Percentiles rank a stretch among this genome's conserved stretches.
These are phyloP conservation scores for Hirtodrosophila trivittata DNA, from an alignment of 2,888 invertebrate genomes.

Conservation along the genomic window DNA sequence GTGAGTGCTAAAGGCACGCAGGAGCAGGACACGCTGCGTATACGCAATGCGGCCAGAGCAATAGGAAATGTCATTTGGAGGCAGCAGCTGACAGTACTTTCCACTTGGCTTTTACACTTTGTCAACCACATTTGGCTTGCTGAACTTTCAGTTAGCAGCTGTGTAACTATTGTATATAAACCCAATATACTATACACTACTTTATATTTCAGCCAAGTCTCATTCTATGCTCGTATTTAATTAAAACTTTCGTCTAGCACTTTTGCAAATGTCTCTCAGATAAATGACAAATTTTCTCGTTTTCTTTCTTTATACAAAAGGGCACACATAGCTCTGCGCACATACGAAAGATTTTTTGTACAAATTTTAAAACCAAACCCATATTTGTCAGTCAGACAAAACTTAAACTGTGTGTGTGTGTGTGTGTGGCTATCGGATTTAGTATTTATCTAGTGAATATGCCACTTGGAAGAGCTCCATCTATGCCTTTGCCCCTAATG, in stretches of 20 bases:
- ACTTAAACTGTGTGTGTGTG: slow-evolving; percentile 2
- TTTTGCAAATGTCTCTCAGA: slow-evolving; percentile 4
- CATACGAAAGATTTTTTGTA: neutral
- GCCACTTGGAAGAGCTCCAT: neutral
- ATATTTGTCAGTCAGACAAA: neutral
- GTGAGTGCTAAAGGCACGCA: slow-evolving; percentile 10
- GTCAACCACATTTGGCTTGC: slow-evolving; percentile 39
- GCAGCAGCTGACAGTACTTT: slow-evolving; percentile 6
- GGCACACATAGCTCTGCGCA: no score
- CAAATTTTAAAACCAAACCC: neutral
- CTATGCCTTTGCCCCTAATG: slow-evolving; percentile 11
- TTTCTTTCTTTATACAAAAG: slow-evolving; percentile 12
- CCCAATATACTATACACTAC: no score
- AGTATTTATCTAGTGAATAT: neutral
- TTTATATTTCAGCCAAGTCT: neutral
- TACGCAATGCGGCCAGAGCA: slow-evolving; percentile 22
- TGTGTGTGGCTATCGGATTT: slow-evolving; percentile 9
- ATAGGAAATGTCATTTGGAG: slow-evolving; percentile 9
- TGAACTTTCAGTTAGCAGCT: slow-evolving; percentile 21
- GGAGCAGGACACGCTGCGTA: slow-evolving; percentile 15
- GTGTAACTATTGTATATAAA: slow-evolving; percentile 1
- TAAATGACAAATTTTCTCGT: slow-evolving; percentile 23
- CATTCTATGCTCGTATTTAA: slow-evolving; percentile 31
- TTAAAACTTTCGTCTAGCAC: slow-evolving; percentile 41
- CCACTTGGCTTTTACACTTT: slow-evolving; percentile 33